phyloP scores from a whole-genome alignment of 2,113 vertebrate genomes.

The Carollia perspicillata region DNA sequence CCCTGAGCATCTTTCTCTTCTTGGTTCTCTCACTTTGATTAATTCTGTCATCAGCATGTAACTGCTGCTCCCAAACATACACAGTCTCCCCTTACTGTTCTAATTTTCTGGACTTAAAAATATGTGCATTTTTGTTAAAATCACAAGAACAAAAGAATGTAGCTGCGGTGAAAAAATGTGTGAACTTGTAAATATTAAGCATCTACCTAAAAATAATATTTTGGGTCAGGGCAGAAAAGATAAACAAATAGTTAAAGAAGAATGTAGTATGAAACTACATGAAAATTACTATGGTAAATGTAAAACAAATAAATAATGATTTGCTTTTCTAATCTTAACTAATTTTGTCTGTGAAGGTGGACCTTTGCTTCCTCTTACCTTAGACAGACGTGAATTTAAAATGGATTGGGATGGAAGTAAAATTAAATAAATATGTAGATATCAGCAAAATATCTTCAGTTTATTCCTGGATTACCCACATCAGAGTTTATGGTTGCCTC shows the following conservation, averaged over 20 bases:
- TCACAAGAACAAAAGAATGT: neutral
- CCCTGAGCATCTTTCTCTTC: neutral
- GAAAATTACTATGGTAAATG: neutral
- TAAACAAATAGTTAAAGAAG: neutral
- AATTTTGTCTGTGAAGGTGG: neutral
- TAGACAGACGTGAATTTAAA: neutral
- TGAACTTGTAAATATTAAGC: neutral
- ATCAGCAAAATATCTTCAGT: neutral
- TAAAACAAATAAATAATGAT: neutral
- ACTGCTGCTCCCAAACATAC: neutral
- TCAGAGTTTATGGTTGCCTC: neutral
- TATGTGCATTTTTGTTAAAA: neutral
- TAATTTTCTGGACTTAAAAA: neutral
- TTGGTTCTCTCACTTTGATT: neutral
- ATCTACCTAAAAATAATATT: neutral
- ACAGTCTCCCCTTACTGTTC: accelerated
- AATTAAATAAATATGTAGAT: neutral
- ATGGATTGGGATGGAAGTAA: neutral
- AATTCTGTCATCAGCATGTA: neutral
- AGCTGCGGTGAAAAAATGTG: neutral
- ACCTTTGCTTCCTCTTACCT: neutral
- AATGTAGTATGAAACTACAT: neutral
- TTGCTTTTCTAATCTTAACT: neutral
- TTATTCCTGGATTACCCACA: neutral
- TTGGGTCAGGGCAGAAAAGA: neutral